Base-by-base conservation (phyloP, 2,888 invertebrate genomes). In the Panzeria rudis region DNA sequence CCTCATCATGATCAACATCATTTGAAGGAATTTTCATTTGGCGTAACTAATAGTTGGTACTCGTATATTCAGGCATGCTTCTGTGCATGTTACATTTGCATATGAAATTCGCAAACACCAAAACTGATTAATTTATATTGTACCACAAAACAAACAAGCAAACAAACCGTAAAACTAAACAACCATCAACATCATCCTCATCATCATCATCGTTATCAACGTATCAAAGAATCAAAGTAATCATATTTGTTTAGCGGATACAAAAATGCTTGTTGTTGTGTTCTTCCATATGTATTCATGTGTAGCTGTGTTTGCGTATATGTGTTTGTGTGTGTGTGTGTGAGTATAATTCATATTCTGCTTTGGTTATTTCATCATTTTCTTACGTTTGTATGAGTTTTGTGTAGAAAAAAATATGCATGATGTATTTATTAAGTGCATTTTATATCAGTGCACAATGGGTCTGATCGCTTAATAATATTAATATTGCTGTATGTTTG, bases 71-170 rank as follows among this genome's bases (percentile, higher is more conserved):
- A 50, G 32, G 50, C 13, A 52, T 32, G 72, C 2, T 3, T 35
- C 17, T 52, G 52, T 44, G 23, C 15, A 8, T 59, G 11, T 3
- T 76, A 47, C 73, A 78, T 78, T 78, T 85, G 69, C 78, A 82
- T 81, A 75, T 61, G 52, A 78, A 85, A 82, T 78, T 64, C 52
- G 47, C 69, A 82, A 78, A 85, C 69, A 85, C 85, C 78, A 81
- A 73, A 81, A 78, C 72, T 75, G 82, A 82, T 85, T 85, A 82
- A 85, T 82, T 78, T 82, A 78, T 85, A 52, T 82, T 62, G 78
- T 54, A 82, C 82, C 82, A 71, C 75, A 44, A 71, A 79, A 72
- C 77, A 62, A 78, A 69, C 52, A 73, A 54, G 44, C 80, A 54
- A 62, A 41, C 41, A 62, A 62, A 15, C 61, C 52, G 23, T 52